Percentiles rank a stretch among this genome's conserved stretches.
Evolutionary conservation across 2,113 vertebrate genomes (phyloP).

Genomic region (Chrysochloris asiatica): DNA sequence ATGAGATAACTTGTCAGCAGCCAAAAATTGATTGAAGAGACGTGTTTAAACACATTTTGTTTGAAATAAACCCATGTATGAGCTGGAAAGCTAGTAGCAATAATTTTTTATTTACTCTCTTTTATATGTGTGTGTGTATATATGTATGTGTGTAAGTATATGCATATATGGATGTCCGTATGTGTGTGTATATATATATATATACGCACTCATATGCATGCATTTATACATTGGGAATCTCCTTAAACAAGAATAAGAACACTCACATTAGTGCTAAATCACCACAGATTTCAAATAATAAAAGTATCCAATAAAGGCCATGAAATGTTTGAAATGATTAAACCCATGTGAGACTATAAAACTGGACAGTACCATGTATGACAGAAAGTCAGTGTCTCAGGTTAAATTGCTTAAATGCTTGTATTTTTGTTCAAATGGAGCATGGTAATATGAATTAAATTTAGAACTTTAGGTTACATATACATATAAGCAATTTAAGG

Average conservation of each 20-base stretch:
- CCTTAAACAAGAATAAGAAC: not conserved
- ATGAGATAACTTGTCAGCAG: too few species aligned
- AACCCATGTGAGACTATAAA: not conserved
- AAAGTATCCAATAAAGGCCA: not conserved
- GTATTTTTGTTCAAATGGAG: not conserved
- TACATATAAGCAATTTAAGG: not conserved
- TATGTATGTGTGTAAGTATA: too few species aligned
- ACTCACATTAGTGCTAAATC: not conserved
- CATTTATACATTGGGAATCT: too few species aligned
- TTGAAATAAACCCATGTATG: too few species aligned
- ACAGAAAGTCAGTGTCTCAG: not conserved
- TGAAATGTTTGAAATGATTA: not conserved
- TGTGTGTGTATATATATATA: too few species aligned
- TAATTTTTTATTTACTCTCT: too few species aligned
- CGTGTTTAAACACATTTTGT: too few species aligned
- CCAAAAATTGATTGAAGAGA: too few species aligned
- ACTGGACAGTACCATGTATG: not conserved
- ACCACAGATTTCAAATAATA: not conserved
- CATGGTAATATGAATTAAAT: not conserved
- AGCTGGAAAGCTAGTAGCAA: too few species aligned
- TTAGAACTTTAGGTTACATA: not conserved
- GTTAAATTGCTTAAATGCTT: not conserved
- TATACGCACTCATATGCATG: too few species aligned
- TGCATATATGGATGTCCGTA: too few species aligned
- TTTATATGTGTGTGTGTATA: too few species aligned